phyloP scores from a whole-genome alignment of 2,113 vertebrate species.

The Hyperopisus bebe region DNA sequence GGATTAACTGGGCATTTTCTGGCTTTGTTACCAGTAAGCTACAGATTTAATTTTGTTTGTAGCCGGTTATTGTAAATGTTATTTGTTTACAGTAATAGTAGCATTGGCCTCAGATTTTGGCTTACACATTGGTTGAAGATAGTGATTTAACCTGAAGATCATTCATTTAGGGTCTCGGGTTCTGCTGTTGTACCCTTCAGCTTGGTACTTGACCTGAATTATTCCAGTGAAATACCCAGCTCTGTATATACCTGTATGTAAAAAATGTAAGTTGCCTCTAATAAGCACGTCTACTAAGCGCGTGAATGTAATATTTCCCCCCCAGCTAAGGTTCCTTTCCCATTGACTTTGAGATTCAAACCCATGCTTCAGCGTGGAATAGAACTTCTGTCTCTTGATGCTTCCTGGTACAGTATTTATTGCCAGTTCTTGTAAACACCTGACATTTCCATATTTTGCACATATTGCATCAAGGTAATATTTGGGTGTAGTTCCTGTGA shows the following conservation, averaged over 20 bases:
- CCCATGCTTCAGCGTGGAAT: conserved; percentile 77
- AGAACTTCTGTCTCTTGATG: conserved; percentile 68
- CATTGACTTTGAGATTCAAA: conserved; percentile 70
- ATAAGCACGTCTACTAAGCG: background rate
- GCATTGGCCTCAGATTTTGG: background rate
- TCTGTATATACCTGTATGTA: background rate
- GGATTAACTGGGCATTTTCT: conserved; percentile 82
- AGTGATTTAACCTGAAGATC: background rate
- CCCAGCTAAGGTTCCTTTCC: conserved; percentile 69
- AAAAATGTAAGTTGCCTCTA: background rate
- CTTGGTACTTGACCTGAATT: background rate
- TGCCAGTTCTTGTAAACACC: background rate
- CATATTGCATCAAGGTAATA: background rate
- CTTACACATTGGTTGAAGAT: background rate
- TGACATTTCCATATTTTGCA: background rate
- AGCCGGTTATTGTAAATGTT: background rate
- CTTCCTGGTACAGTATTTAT: conserved; percentile 59
- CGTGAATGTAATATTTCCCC: background rate
- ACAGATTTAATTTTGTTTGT: background rate
- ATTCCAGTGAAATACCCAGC: background rate
- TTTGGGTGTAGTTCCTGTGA: background rate
- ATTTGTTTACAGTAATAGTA: background rate
- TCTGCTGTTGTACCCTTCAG: background rate
- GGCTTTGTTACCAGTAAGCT: conserved; percentile 74
- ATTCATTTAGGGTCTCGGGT: background rate